These are phyloP conservation scores for Apamea sordens DNA, from an alignment of 2,888 invertebrate species.

Conservation along the genomic window DNA sequence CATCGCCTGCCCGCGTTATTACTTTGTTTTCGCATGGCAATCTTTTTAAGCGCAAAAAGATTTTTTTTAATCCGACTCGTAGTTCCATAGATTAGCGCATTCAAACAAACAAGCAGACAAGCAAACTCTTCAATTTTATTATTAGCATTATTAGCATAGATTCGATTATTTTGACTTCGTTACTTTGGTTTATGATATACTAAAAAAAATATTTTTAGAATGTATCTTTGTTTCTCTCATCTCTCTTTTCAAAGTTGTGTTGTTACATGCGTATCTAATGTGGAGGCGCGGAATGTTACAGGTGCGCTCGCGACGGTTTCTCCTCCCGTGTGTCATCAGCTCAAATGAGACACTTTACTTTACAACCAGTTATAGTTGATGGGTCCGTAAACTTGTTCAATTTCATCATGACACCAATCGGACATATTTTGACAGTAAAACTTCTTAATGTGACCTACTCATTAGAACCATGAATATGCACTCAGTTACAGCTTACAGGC, in stretches of 20 bases:
- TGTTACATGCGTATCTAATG: neutral
- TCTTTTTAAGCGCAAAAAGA: too few species aligned
- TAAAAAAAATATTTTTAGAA: neutral
- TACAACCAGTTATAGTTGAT: constrained; percentile 78
- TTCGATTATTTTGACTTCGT: constrained; percentile 22
- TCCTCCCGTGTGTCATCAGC: constrained; percentile 65
- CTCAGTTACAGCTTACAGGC: neutral
- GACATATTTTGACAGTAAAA: constrained; percentile 71
- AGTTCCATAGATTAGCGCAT: too few species aligned
- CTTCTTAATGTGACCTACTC: constrained; percentile 47
- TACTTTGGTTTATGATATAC: constrained; percentile 18
- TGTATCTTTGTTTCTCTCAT: constrained; percentile 12
- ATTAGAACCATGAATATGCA: constrained; percentile 52
- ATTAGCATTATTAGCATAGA: too few species aligned
- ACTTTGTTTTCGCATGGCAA: neutral
- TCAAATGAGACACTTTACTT: constrained; percentile 68
- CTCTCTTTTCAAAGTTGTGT: neutral
- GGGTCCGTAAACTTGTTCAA: constrained; percentile 74
- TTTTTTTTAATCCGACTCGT: too few species aligned
- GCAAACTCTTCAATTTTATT: too few species aligned
- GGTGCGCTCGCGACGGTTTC: constrained; percentile 53
- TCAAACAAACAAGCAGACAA: too few species aligned
- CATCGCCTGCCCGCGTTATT: neutral
- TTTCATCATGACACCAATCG: constrained; percentile 76
- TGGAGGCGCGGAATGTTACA: constrained; percentile 23